phyloP scores from a whole-genome alignment of 1,140 invertebrate genomes.

The Trichonephila inaurata region DNA sequence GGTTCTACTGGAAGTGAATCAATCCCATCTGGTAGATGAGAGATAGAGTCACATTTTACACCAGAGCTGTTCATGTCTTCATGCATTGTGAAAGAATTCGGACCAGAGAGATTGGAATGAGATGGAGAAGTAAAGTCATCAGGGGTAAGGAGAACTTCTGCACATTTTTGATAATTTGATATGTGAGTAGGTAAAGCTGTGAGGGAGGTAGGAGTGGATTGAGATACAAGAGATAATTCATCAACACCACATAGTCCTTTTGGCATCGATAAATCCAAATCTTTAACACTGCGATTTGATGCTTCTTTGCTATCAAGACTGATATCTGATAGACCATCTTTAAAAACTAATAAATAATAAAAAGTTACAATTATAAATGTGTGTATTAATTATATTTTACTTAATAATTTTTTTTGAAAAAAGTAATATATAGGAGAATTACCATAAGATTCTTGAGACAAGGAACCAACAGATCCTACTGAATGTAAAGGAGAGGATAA shows the following conservation, averaged over 20 bases:
- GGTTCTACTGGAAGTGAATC: slow-evolving; percentile 73
- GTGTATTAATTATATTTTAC: not conserved
- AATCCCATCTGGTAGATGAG: slow-evolving; percentile 61
- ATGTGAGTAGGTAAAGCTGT: slow-evolving; percentile 43
- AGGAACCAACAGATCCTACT: slow-evolving; percentile 79
- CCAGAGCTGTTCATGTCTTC: slow-evolving; percentile 27
- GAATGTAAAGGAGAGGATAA: slow-evolving; percentile 76
- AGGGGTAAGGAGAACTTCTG: slow-evolving; percentile 87
- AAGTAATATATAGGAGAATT: not conserved
- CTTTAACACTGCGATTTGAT: slow-evolving; percentile 5
- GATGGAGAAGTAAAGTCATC: slow-evolving; percentile 89
- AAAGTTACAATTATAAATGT: not conserved
- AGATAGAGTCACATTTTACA: not conserved
- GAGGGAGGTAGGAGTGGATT: slow-evolving; percentile 37
- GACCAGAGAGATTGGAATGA: slow-evolving; percentile 54
- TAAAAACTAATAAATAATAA: slow-evolving; percentile 67
- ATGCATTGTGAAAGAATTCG: slow-evolving; percentile 25
- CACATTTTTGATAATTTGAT: slow-evolving; percentile 45
- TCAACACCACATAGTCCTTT: slow-evolving; percentile 9
- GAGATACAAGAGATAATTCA: slow-evolving; percentile 1
- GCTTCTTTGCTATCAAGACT: slow-evolving; percentile 78
- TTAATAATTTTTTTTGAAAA: not conserved
- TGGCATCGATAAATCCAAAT: slow-evolving; percentile 35
- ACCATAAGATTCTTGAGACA: slow-evolving; percentile 81
- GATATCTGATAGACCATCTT: slow-evolving; percentile 80